These are phyloP conservation scores for Eretmochelys imbricata DNA, from an alignment of 2,113 vertebrate species.

Conservation along the genomic window DNA sequence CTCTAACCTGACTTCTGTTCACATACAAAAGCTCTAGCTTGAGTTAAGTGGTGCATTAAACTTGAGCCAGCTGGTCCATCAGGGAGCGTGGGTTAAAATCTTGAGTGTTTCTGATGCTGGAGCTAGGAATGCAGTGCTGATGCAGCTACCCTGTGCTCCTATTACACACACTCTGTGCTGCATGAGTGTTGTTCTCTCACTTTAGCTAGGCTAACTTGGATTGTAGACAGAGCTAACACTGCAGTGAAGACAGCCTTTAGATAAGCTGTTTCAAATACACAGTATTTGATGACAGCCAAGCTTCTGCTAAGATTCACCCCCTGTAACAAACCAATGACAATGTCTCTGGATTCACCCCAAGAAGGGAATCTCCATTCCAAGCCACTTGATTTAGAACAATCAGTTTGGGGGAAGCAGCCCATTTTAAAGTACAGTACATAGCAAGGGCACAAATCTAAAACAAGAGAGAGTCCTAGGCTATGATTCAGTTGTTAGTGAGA, in stretches of 20 bases:
- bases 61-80: not conserved
- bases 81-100: not conserved
- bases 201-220: not conserved
- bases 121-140: not conserved
- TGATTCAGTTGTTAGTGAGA: not conserved
- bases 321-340: conserved; percentile 15
- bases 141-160: not conserved
- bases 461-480: not conserved
- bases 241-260: not conserved
- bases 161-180: not conserved
- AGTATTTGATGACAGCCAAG: not conserved
- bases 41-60: not conserved
- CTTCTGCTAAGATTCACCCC: conserved; percentile 23
- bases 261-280: not conserved
- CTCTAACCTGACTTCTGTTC: not conserved
- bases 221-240: not conserved
- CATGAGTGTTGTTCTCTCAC: not conserved
- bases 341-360: not conserved
- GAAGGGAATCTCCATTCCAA: not conserved
- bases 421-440: not conserved
- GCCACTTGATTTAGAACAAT: not conserved
- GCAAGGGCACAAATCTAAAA: not conserved
- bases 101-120: not conserved
- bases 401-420: not conserved
- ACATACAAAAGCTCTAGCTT: not conserved